These are phyloP conservation scores for Polypterus senegalus DNA, from an alignment of 2,113 vertebrate genomes.

Conservation along the genomic window DNA sequence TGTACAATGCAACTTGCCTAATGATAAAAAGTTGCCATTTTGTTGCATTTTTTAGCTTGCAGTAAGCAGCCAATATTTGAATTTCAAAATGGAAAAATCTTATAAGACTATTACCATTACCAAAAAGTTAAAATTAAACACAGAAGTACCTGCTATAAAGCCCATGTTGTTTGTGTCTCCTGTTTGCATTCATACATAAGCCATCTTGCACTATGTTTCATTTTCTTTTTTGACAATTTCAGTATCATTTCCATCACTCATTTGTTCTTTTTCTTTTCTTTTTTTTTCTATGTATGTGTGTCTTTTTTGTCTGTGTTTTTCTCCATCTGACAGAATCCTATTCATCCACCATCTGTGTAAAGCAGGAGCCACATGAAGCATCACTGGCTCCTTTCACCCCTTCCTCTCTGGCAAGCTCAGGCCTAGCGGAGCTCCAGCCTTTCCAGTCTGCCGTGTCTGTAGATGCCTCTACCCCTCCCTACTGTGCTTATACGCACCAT, in stretches of 20 bases:
- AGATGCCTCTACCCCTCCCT: constrained; percentile 72
- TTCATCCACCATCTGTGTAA: constrained; percentile 72
- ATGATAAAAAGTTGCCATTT: no score
- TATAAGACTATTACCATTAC: no score
- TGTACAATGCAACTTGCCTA: no score
- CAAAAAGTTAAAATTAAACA: no score
- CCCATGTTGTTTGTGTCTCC: no score
- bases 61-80: no score
- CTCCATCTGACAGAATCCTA: constrained; percentile 64
- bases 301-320: constrained; percentile 29
- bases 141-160: no score
- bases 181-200: no score
- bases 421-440: constrained; percentile 72
- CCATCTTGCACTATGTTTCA: no score
- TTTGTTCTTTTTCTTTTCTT: constrained; percentile 9
- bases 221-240: neutral
- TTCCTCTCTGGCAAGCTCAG: constrained; percentile 62
- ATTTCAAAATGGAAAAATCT: no score
- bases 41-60: no score
- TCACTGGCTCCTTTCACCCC: constrained; percentile 81
- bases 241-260: constrained; percentile 8
- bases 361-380: constrained; percentile 78
- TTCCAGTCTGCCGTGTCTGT: constrained; percentile 73
- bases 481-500: constrained; percentile 57
- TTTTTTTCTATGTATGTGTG: neutral